These are phyloP conservation scores for Drosophila dives DNA, from an alignment of 2,888 invertebrate genomes.

Conservation along the genomic window DNA sequence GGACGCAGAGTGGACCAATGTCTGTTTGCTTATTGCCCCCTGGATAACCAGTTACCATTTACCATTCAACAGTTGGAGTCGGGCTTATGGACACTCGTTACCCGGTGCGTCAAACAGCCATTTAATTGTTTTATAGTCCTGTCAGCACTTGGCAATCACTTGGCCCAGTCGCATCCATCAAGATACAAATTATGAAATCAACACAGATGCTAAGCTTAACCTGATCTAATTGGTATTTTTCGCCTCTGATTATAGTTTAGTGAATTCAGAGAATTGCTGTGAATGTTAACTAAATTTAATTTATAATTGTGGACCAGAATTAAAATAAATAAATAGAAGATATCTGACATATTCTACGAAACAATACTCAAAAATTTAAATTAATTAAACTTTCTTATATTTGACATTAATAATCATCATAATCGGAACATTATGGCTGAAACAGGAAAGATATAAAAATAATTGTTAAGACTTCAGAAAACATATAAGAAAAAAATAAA, in stretches of 20 bases:
- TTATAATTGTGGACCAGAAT: background rate
- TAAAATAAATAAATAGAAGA: background rate
- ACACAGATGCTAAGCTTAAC: background rate
- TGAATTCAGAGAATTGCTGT: background rate
- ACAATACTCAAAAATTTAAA: fast-evolving
- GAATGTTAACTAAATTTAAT: background rate
- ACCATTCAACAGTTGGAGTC: constrained; percentile 5
- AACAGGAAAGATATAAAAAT: background rate
- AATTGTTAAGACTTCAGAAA: background rate
- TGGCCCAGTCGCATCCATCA: constrained; percentile 22
- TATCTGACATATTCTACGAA: background rate
- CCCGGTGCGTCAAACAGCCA: constrained; percentile 13
- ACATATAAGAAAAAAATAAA: background rate
- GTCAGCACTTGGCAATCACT: constrained; percentile 16
- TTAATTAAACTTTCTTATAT: background rate
- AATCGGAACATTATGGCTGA: background rate
- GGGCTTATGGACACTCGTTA: background rate
- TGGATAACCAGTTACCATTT: constrained; percentile 14
- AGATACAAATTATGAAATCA: constrained; percentile 14
- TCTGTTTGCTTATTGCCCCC: constrained; percentile 8
- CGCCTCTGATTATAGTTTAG: background rate
- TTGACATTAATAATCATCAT: background rate
- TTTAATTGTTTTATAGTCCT: constrained; percentile 46
- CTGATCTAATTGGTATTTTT: constrained; percentile 27
- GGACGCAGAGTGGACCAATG: constrained; percentile 1